Evolutionary conservation across 2,113 vertebrate genomes (phyloP), one percentile per base, ranked within the genome.

Genomic region (Potamarius usumacintae): DNA sequence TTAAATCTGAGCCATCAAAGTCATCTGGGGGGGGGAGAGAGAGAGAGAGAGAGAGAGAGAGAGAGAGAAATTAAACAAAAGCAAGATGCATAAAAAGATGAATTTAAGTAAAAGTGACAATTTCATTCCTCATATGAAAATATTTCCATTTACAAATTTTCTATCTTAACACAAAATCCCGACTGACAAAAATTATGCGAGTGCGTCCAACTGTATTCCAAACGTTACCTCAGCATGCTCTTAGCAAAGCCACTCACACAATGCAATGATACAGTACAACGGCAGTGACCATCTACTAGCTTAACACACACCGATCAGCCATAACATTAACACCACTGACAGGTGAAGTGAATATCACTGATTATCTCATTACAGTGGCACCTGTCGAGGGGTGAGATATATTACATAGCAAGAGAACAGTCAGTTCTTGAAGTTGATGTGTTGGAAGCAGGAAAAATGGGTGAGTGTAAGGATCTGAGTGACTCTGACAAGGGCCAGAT

Each of bases 1-100:
- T 91, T 84, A 91, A 17, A 42, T 91, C 90, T 83, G 88, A 74
- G 53, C 78, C 88, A 42, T 90, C 89, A 80, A 90, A 87, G 50
- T 92, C 91, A 82, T 86, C 88, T 89, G 83, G 65, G 87, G 18
- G 63, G 60, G n/a, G n/a, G n/a, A n/a, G n/a, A 34, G 48, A 87
- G 52, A 60, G 8, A 74, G n/a, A 18, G 77, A 53, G 76, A 77
- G 20, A 77, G 18, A 52, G 50, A 53, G 12, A 53, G 52, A 17
- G 76, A 55, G 25, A 27, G 14, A 55, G 34, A 81, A 58, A 72
- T 84, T 71, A 34, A 48, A 55, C 17, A 71, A 50, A 30, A 34
- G 11, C 20, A 76, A 30, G 62, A n/a, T 84, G 65, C 83, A 84
- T 20, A 4, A 71, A 55, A 53, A 53, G 12, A 27, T 58, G 15